Evolutionary conservation across 2,113 vertebrate species (phyloP), one percentile per base, ranked within the genome.

Genomic region (Hippopotamus amphibius): DNA sequence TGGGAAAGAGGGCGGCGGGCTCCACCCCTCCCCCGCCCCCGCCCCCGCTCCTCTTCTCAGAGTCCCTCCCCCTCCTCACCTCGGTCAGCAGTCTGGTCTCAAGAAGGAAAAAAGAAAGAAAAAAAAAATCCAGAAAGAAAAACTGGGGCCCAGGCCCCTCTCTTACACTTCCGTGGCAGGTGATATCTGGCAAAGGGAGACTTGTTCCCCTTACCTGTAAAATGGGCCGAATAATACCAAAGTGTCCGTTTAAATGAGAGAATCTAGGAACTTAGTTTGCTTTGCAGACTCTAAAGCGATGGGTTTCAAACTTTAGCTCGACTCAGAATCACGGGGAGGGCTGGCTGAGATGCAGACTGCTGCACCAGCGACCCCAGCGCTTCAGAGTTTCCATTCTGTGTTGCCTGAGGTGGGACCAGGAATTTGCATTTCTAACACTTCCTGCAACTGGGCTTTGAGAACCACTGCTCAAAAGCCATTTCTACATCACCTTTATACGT

Each of bases 21-120:
- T 48, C 22, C 11, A 22, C 26, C 1, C 46, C 55, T 33, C 55
- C 19, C 65, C 46, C 24, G 50, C 12, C 53, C 8, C 9, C 11
- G 0, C 19, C 43, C 12, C 21, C 12, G 21, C 26, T 26, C 37
- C 26, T 30, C 6, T 0, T 2, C 55, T 30, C 69, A 1, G 65
- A 30, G 43, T 90, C 66, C 72, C 22, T 10, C 43, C 13, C 12
- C 22, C 71, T 0, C 33, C 91, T 9, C 14, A 10, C 93, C 76
- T 22, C 14, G 43, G 28, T 17, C 59, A 5, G 41, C 66, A 16
- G 41, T 28, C 28, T 26, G 57, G 46, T 68, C 69, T 6, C 6
- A 1, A 55, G 55, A 43, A 80, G 1, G 37, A 41, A 53, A 43
- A 22, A 5, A 7, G 48, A 66, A 33, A 55, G 21, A 65, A n/a